Base-by-base conservation (phyloP, 2,888 invertebrate genomes). In the Heteromyza rotundicornis region DNA sequence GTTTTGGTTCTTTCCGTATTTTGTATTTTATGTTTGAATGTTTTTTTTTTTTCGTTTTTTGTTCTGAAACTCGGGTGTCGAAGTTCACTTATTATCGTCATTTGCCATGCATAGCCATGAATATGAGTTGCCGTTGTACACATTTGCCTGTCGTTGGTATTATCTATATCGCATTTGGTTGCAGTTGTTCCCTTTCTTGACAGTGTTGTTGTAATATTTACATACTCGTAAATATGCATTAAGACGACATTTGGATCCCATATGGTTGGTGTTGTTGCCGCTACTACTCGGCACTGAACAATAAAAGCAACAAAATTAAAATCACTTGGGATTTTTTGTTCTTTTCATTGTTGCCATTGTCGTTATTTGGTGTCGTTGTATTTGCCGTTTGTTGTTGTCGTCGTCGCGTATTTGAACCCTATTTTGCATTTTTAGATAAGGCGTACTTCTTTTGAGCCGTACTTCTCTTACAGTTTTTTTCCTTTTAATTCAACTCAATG, bases 21-120 rank as follows among this genome's bases (percentile, higher is more conserved):
- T n/a, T n/a, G n/a, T n/a, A n/a, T n/a, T n/a, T n/a, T n/a, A n/a
- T n/a, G n/a, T n/a, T n/a, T n/a, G n/a, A n/a, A n/a, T n/a, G n/a
- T n/a, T n/a, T n/a, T n/a, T n/a, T n/a, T n/a, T n/a, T n/a, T n/a
- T n/a, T n/a, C n/a, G n/a, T n/a, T n/a, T n/a, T n/a, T n/a, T n/a
- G n/a, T n/a, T n/a, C n/a, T n/a, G n/a, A 27, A 27, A 40, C 5
- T 10, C 40, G 40, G 58, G 62, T 61, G 66, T 66, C 66, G 64
- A 66, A 66, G 66, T 66, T 66, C 63, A 66, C 64, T 66, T 66
- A 66, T 62, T 66, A 66, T 66, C 66, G 64, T 64, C 44, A 59
- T 60, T 66, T 58, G 58, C 60, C 62, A 64, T 66, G 66, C 63
- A 59, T 62, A 57, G 60, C 63, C 58, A 62, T 62, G 57, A 57